These are phyloP conservation scores for Drosophila paranaensis DNA, from an alignment of 2,888 invertebrate species.

Conservation along the genomic window DNA sequence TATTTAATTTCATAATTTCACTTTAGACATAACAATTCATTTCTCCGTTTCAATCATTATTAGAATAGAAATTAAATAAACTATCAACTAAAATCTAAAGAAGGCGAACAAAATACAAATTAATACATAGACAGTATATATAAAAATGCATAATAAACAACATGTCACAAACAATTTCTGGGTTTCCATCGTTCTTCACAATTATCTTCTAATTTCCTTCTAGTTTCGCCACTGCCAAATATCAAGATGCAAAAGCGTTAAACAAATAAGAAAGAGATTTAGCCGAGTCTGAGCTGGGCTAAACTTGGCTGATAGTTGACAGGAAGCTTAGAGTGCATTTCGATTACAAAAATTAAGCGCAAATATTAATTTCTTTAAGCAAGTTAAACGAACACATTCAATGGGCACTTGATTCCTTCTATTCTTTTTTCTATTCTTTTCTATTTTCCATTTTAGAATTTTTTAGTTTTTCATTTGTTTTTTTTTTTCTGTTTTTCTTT, in stretches of 20 bases:
- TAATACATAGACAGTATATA: constrained; percentile 65
- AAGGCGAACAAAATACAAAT: constrained; percentile 70
- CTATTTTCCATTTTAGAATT: constrained; percentile 1
- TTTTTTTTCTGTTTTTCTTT: neutral
- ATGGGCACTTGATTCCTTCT: constrained; percentile 36
- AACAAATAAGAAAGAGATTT: constrained; percentile 26
- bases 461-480: constrained; percentile 17
- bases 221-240: constrained; percentile 24
- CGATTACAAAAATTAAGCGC: constrained; percentile 21
- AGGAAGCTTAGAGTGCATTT: constrained; percentile 69
- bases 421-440: constrained; percentile 14
- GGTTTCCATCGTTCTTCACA: constrained; percentile 38
- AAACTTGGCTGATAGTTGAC: constrained; percentile 38
- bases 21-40: constrained; percentile 77
- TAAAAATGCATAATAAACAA: constrained; percentile 81
- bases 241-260: constrained; percentile 21
- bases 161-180: constrained; percentile 75
- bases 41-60: constrained; percentile 75
- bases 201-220: constrained; percentile 20
- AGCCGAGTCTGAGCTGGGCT: constrained; percentile 11
- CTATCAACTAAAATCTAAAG: constrained; percentile 79
- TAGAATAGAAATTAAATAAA: constrained; percentile 82
- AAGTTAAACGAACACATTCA: constrained; percentile 48
- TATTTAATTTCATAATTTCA: constrained; percentile 71
- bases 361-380: constrained; percentile 5